Conservation (phyloP, 2,797 vertebrate genomes). For the Leuciscus waleckii region DNA sequence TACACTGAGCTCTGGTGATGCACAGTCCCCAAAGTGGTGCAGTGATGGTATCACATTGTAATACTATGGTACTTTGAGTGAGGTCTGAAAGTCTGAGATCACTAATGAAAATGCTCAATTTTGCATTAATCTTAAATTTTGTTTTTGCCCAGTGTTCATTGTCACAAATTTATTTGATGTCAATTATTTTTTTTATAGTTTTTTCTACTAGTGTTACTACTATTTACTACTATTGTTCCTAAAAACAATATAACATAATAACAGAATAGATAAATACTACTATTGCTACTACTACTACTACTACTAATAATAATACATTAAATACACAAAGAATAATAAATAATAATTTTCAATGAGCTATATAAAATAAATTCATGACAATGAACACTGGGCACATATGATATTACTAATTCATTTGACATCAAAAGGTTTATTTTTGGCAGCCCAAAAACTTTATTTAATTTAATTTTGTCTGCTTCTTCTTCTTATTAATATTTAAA, state of each 20-base stretch:
- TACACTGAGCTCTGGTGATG: slow-evolving; percentile 26
- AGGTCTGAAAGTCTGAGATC: not conserved
- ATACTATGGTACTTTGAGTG: not conserved
- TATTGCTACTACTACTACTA: too few relatives aligned
- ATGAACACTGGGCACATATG: not conserved
- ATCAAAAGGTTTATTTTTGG: too few relatives aligned
- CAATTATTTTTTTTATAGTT: not conserved
- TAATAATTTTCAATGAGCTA: not conserved
- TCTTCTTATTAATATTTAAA: not conserved
- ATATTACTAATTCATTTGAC: not conserved
- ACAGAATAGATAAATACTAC: too few relatives aligned
- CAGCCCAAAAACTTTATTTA: too few relatives aligned
- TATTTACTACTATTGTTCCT: too few relatives aligned
- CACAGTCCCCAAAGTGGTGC: not conserved
- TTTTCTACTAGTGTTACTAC: not conserved
- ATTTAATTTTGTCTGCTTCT: not conserved
- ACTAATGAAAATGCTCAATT: not conserved
- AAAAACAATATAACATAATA: not conserved
- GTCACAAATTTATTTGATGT: not conserved
- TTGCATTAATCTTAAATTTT: not conserved
- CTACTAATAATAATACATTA: not conserved
- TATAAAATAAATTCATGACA: not conserved
- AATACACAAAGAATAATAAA: not conserved
- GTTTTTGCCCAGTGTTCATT: not conserved
- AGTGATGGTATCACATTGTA: not conserved